Percentiles rank a stretch among this genome's conserved stretches.
Evolutionary conservation across 2,888 invertebrate genomes (phyloP).

Genomic region (Tiliacea citrago): DNA sequence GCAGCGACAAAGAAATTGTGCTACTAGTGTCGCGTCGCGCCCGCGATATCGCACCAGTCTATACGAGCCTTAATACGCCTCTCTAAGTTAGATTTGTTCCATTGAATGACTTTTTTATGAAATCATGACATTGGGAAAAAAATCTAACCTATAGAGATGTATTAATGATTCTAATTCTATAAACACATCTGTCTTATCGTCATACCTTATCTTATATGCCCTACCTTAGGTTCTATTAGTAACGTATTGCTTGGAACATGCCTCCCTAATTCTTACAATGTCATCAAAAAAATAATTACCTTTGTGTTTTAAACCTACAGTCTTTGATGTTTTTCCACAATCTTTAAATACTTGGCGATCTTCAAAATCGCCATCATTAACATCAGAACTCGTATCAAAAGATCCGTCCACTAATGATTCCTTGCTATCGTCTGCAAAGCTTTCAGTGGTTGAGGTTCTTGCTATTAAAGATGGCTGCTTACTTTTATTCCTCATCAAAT

Average conservation of each 20-base stretch:
- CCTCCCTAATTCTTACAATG: background rate
- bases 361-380: conserved; percentile 62
- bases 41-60: no score
- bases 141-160: no score
- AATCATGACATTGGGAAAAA: no score
- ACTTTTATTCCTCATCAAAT: conserved; percentile 78
- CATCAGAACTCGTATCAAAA: conserved; percentile 67
- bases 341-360: conserved; percentile 73
- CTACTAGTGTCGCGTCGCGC: no score
- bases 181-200: no score
- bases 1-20: no score
- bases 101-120: no score
- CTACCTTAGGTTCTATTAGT: background rate
- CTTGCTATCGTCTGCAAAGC: conserved; percentile 67
- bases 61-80: no score
- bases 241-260: background rate
- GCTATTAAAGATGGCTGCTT: conserved; percentile 65
- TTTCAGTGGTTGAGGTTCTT: conserved; percentile 74
- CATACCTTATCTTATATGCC: background rate
- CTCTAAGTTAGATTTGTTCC: no score
- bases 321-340: conserved; percentile 76
- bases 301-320: conserved; percentile 32
- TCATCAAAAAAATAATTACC: conserved; percentile 25
- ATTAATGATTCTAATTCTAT: no score
- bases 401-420: conserved; percentile 67